Evolutionary conservation across 2,888 invertebrate genomes (phyloP).

Genomic region (Laspeyria flexula): DNA sequence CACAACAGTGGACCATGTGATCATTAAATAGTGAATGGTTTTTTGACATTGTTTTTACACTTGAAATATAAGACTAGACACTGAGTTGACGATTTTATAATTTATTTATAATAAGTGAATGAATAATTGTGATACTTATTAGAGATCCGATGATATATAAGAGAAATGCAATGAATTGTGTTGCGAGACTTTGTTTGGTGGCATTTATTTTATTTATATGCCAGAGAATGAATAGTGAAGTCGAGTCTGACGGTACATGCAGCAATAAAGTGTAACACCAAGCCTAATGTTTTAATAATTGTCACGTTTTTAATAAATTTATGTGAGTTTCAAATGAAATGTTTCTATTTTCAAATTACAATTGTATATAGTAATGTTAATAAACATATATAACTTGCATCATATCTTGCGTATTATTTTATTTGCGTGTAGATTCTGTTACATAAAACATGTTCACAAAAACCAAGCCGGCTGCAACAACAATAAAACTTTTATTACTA

Average conservation of each 20-base stretch:
- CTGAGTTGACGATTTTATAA: conserved; percentile 82
- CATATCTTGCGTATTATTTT: conserved; percentile 44
- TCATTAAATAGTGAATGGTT: conserved; percentile 79
- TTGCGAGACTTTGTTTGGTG: conserved; percentile 63
- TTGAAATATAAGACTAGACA: conserved; percentile 73
- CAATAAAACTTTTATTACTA: conserved; percentile 27
- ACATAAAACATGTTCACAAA: conserved; percentile 20
- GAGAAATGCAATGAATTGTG: conserved; percentile 65
- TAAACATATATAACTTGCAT: conserved; percentile 82
- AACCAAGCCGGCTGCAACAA: conserved; percentile 12
- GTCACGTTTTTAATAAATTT: conserved; percentile 77
- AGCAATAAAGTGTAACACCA: conserved; percentile 70
- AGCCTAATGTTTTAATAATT: conserved; percentile 72
- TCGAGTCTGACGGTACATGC: conserved; percentile 47
- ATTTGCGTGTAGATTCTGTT: conserved; percentile 26
- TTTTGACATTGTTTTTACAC: conserved; percentile 81
- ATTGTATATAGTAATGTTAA: conserved; percentile 84
- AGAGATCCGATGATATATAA: conserved; percentile 65
- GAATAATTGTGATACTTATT: conserved; percentile 82
- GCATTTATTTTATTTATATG: conserved; percentile 66
- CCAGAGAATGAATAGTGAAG: conserved; percentile 49
- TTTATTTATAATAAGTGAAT: conserved; percentile 85
- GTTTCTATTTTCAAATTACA: conserved; percentile 82
- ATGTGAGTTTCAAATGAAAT: conserved; percentile 77
- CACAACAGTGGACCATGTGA: conserved; percentile 83